Base-by-base conservation (phyloP, 2,888 invertebrate genomes). In the Mythimna impura region DNA sequence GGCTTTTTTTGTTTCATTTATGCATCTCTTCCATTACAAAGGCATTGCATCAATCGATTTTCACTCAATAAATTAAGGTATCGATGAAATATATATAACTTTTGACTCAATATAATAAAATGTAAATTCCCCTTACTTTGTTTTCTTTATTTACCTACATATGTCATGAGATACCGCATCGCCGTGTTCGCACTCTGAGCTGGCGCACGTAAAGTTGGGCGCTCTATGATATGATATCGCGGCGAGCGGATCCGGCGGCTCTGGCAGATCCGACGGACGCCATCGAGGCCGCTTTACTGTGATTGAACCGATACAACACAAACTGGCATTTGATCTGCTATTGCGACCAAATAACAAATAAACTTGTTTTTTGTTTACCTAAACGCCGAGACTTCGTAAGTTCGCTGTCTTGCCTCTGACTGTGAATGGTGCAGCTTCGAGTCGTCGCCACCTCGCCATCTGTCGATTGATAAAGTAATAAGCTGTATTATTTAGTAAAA, bases 201-300 rank as follows among this genome's bases (percentile, higher is more conserved):
- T 20, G 40, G 30, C 66, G 73, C 71, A 58, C 67, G 74, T 73
- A 81, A 79, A 83, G 80, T 87, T 81, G 83, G 73, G 78, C 82
- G 81, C 82, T 86, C 81, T 87, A 87, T 85, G 86, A 92, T 91
- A 93, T 91, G 84, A 83, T 71, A 75, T 89, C 91, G 90, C 83
- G 86, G 89, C 89, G 90, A 90, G 91, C 88, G 85, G 88, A 86
- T 89, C 85, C 76, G 80, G 73, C 73, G 50, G 82, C 70, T 82
- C 66, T 47, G 20, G 50, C 57, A 58, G 66, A 70, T 89, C 84
- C 78, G 82, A 64, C 70, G 55, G 6, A 63, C 66, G 76, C 64
- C 70, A 80, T 83, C 66, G 73, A 75, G 76, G 84, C 82, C 85
- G 81, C 76, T 86, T 81, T 76, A 76, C 85, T 83, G 71, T 85